Percentiles rank a stretch among this genome's conserved stretches.
These are phyloP conservation scores for Benitochromis conjunctus DNA, from an alignment of 2,113 vertebrate genomes.

Conservation along the genomic window DNA sequence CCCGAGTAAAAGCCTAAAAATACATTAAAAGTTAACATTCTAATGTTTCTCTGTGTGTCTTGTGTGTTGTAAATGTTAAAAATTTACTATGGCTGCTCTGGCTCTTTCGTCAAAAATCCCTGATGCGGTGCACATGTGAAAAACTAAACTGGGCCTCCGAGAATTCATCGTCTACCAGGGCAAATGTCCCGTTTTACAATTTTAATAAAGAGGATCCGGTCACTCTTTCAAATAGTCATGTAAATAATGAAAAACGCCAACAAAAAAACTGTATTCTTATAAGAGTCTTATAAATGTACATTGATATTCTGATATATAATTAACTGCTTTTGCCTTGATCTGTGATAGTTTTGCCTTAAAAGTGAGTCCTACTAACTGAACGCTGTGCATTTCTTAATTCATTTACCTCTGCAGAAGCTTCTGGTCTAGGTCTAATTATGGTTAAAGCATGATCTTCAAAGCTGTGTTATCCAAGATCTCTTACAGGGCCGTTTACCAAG, in stretches of 20 bases:
- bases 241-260: neutral
- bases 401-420: neutral
- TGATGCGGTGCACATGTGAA: neutral
- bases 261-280: neutral
- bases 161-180: neutral
- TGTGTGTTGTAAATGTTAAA: neutral
- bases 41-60: neutral
- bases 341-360: neutral
- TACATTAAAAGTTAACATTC: neutral
- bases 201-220: neutral
- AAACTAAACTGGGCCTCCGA: neutral
- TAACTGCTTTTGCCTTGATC: rapidly evolving
- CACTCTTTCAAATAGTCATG: neutral
- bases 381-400: neutral
- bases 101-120: neutral
- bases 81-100: neutral
- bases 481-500: neutral
- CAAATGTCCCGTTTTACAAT: neutral
- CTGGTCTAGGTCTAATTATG: neutral
- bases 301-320: neutral
- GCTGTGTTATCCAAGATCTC: neutral
- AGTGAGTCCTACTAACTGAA: neutral
- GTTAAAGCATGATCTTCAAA: neutral
- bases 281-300: neutral
- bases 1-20: neutral